Evolutionary conservation across 2,888 invertebrate species (phyloP), one percentile per base, ranked within the genome.

Genomic region (Sipha maydis): DNA sequence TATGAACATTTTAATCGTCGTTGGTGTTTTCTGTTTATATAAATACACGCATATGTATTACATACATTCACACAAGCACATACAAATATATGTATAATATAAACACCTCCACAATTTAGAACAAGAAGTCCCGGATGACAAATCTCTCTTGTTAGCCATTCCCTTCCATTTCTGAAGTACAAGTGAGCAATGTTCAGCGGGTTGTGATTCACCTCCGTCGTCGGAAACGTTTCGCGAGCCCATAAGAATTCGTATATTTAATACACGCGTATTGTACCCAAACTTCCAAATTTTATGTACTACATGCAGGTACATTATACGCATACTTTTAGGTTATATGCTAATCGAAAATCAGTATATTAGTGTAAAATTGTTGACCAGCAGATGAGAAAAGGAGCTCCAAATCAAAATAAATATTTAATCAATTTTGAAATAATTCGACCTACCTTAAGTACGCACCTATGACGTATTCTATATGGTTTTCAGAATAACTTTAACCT

Each of bases 61-160:
- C 56, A 56, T 21, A 56, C 19, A 56, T 14, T 14, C 56, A 56
- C 56, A 1, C 19, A 56, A 17, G 14, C 56, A 67, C 67, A 67
- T 21, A n/a, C 67, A 21, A 5, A 67, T n/a, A n/a, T 21, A 56
- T 14, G 2, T 21, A 56, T 21, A 21, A 69, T 28, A 69, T 9
- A 25, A 25, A 25, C 25, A 69, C 69, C 25, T 19, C 61, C 25
- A 4, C 25, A 61, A 25, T 21, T 19, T 7, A 61, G 21, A 7
- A 61, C 25, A 77, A 48, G 48, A 48, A n/a, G 48, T 77, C 48
- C 28, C 19, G 41, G 77, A 28, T 48, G 77, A 77, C 48, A 77
- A 48, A 48, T 48, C 77, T 77, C 48, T 48, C 48, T 77, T 48
- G 77, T 77, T 77, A 61, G 61, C 25, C 61, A 5, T 61, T 61